Evolutionary conservation across 2,888 invertebrate species (phyloP).

Genomic region (Drosophila picticornis): DNA sequence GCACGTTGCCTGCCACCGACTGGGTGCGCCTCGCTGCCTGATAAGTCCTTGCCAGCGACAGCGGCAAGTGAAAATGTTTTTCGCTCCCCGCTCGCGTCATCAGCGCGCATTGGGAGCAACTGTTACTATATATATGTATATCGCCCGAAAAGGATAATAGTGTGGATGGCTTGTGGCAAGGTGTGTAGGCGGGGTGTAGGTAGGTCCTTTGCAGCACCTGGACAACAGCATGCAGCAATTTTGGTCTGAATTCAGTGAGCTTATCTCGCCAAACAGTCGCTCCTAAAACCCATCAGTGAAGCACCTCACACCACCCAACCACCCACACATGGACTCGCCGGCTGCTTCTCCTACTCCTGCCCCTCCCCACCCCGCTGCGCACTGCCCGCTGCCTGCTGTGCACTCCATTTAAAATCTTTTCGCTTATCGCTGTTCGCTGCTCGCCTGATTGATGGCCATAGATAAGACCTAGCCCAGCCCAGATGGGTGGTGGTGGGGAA

Average conservation of each 20-base stretch:
- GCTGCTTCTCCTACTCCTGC: not conserved
- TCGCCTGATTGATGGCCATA: slow-evolving; percentile 86
- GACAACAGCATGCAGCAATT: slow-evolving; percentile 40
- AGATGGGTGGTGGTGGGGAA: slow-evolving; percentile 23
- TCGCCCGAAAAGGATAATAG: slow-evolving; percentile 13
- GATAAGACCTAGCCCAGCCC: slow-evolving; percentile 82
- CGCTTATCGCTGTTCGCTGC: slow-evolving; percentile 84
- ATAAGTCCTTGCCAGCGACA: slow-evolving; percentile 62
- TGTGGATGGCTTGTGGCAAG: not conserved
- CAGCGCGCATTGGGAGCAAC: slow-evolving; percentile 30
- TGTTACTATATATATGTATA: slow-evolving; percentile 28
- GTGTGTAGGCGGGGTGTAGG: not conserved
- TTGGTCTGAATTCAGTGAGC: slow-evolving; percentile 63
- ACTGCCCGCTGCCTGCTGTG: slow-evolving; percentile 43
- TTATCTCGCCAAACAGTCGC: slow-evolving; percentile 72
- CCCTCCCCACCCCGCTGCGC: not conserved
- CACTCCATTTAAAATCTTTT: slow-evolving; percentile 85
- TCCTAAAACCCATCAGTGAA: slow-evolving; percentile 25
- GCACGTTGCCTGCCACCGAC: slow-evolving; percentile 24
- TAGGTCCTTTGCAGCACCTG: slow-evolving; percentile 36
- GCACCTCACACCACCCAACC: slow-evolving; percentile 15
- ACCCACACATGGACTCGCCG: slow-evolving; percentile 23
- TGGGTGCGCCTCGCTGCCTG: slow-evolving; percentile 59
- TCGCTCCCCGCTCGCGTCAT: slow-evolving; percentile 50
- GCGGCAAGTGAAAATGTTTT: slow-evolving; percentile 75